phyloP scores from a whole-genome alignment of 2,113 vertebrate species.

The Pedionomus torquatus region DNA sequence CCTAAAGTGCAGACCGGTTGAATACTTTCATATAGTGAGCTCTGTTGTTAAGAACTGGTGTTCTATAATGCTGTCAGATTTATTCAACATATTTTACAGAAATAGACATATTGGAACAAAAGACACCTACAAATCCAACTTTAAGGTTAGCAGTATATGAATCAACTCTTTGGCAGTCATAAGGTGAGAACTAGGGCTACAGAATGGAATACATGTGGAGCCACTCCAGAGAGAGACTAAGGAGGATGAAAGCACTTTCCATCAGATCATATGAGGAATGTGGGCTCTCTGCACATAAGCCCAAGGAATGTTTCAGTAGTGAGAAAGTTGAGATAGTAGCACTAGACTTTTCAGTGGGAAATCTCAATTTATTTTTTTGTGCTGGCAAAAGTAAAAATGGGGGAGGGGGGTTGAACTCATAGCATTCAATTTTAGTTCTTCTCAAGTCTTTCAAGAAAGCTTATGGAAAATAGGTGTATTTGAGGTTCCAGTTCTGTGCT shows the following conservation, averaged over 20 bases:
- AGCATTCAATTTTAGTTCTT: neutral
- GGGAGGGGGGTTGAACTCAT: neutral
- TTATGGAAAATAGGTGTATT: neutral
- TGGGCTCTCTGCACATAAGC: neutral
- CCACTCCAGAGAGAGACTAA: neutral
- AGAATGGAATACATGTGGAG: neutral
- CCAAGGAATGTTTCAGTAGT: neutral
- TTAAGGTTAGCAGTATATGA: neutral
- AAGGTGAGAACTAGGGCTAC: neutral
- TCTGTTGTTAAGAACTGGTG: neutral
- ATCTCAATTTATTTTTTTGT: neutral
- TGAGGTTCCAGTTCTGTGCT: neutral
- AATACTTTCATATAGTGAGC: neutral
- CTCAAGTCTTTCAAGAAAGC: neutral
- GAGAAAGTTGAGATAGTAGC: neutral
- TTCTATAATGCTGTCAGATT: neutral
- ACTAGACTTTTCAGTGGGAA: neutral
- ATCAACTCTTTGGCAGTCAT: neutral
- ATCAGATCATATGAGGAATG: neutral
- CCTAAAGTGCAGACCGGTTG: neutral
- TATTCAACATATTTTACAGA: neutral
- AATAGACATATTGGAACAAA: neutral
- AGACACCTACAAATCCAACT: neutral
- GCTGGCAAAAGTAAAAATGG: neutral
- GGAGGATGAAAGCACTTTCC: neutral